Conservation (phyloP, 2,888 invertebrate species). For the Eristalis arbustorum region DNA sequence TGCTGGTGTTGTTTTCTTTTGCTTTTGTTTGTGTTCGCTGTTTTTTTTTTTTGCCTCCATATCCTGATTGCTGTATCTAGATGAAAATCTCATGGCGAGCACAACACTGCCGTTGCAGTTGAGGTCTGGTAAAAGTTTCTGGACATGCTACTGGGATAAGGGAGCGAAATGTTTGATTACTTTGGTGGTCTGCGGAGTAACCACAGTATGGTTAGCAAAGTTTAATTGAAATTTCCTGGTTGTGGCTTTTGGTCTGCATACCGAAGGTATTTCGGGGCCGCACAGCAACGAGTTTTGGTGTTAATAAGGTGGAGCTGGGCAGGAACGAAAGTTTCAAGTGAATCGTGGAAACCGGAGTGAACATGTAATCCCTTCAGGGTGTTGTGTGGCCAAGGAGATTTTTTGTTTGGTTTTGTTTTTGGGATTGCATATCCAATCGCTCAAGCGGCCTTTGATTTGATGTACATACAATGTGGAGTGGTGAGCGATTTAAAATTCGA, state of each 20-base stretch:
- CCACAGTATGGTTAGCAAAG: slow-evolving; percentile 21
- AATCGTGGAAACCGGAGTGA: neutral
- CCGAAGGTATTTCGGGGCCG: slow-evolving; percentile 6
- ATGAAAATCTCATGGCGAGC: slow-evolving; percentile 41
- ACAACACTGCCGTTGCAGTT: slow-evolving; percentile 18
- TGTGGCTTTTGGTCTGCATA: slow-evolving; percentile 30
- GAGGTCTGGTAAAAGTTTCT: slow-evolving; percentile 5
- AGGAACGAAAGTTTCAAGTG: neutral
- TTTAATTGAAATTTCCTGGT: slow-evolving; percentile 45
- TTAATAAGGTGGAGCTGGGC: slow-evolving; percentile 16
- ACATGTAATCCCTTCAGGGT: neutral
- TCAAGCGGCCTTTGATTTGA: neutral
- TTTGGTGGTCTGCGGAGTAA: slow-evolving; percentile 8
- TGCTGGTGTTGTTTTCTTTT: neutral
- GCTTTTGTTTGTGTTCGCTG: neutral
- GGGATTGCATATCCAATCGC: neutral
- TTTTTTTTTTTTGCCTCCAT: neutral
- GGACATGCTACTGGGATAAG: neutral
- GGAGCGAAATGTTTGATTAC: slow-evolving; percentile 28
- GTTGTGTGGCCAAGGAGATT: neutral
- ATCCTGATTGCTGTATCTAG: slow-evolving; percentile 43
- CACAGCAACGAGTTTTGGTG: slow-evolving; percentile 2
- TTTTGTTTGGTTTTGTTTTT: neutral
- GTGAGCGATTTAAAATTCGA: neutral
- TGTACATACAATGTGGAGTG: neutral